phyloP scores from a whole-genome alignment of 1,140 invertebrate species.

The Megathymus violae region DNA sequence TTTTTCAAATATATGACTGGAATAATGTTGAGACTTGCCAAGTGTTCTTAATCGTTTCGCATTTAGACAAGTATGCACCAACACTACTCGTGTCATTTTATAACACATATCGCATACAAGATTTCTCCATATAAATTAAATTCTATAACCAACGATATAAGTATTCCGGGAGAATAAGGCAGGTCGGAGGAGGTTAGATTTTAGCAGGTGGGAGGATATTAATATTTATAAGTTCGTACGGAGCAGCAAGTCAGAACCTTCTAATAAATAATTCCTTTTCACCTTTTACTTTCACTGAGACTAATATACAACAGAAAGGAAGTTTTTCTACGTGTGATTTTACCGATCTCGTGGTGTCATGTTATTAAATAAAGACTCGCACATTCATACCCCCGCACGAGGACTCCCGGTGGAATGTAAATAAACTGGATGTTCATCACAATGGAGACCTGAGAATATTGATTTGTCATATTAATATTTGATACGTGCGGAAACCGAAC shows the following conservation, averaged over 20 bases:
- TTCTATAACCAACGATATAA: slow-evolving; percentile 14
- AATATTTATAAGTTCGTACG: slow-evolving; percentile 34
- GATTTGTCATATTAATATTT: too few relatives aligned
- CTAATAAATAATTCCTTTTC: slow-evolving; percentile 35
- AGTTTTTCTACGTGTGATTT: slow-evolving; percentile 3
- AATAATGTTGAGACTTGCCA: too few relatives aligned
- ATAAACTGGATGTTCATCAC: too few relatives aligned
- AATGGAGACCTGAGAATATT: too few relatives aligned
- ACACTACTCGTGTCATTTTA: too few relatives aligned
- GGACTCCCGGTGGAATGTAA: too few relatives aligned
- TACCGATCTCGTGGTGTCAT: slow-evolving; percentile 12
- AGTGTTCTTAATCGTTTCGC: too few relatives aligned
- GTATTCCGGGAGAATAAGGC: slow-evolving; percentile 11
- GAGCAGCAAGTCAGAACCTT: slow-evolving; percentile 15
- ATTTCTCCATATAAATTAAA: slow-evolving; percentile 12
- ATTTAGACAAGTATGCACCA: too few relatives aligned
- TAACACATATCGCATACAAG: background rate
- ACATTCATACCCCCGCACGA: too few relatives aligned
- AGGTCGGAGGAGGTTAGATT: slow-evolving; percentile 16
- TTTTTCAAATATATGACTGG: too few relatives aligned
- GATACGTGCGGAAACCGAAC: too few relatives aligned
- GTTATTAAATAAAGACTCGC: slow-evolving; percentile 18
- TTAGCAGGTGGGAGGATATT: slow-evolving; percentile 29
- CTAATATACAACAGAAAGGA: slow-evolving; percentile 24
- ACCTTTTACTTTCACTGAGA: slow-evolving; percentile 16